Percentiles rank a stretch among this genome's conserved stretches.
Conservation (phyloP, 2,797 vertebrate genomes). For the Jordanella pulchra region DNA sequence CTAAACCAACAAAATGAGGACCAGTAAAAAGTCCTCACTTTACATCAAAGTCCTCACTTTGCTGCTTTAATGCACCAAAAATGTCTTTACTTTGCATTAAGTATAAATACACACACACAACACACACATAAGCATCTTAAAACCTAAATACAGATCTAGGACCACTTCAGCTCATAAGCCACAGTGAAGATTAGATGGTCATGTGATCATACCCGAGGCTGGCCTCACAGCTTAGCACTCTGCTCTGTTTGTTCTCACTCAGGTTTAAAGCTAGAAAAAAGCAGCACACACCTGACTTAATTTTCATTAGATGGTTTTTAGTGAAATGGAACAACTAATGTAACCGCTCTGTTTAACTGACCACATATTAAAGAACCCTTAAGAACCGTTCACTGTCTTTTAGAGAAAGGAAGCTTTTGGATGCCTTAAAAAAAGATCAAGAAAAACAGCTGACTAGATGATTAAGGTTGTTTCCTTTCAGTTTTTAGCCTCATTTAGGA, state of each 20-base stretch:
- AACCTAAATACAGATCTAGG: constrained; percentile 63
- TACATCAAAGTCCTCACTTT: too few relatives aligned
- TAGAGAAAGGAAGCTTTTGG: not conserved
- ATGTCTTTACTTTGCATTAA: not conserved
- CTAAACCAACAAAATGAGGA: too few relatives aligned
- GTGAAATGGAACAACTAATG: not conserved
- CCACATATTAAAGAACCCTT: not conserved
- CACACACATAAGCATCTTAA: constrained; percentile 65
- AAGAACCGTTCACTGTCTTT: not conserved
- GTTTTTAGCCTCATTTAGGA: not conserved
- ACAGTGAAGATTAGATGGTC: constrained; percentile 62
- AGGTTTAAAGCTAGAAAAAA: not conserved
- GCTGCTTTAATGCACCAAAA: too few relatives aligned
- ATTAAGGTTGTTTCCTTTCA: not conserved
- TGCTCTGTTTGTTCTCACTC: constrained; percentile 11
- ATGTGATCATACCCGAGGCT: constrained; percentile 61
- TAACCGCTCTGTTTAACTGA: not conserved
- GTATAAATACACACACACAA: not conserved
- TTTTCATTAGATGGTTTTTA: not conserved
- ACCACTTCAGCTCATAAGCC: constrained; percentile 65
- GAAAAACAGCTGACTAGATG: not conserved
- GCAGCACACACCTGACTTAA: not conserved
- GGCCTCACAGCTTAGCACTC: constrained; percentile 52
- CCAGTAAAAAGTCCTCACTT: too few relatives aligned
- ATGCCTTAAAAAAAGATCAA: not conserved